phyloP scores from a whole-genome alignment of 2,797 vertebrate species.

The Alosa sapidissima region DNA sequence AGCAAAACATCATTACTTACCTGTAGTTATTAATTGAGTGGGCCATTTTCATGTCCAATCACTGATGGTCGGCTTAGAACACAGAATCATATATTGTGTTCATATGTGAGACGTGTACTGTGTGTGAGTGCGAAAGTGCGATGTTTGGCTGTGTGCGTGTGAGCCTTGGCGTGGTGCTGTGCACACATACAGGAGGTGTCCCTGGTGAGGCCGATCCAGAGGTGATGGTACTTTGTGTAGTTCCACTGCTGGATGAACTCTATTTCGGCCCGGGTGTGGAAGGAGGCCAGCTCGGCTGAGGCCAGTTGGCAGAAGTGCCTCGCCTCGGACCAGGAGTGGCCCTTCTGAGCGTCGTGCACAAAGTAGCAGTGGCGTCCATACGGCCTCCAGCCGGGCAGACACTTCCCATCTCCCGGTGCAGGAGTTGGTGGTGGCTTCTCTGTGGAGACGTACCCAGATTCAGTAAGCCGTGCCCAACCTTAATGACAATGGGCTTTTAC shows the following conservation, averaged over 20 bases:
- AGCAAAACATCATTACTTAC: background rate
- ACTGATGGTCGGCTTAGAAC: too few species aligned
- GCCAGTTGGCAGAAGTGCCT: conserved; percentile 61
- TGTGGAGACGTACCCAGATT: conserved; percentile 43
- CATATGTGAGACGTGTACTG: background rate
- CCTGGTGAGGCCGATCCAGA: conserved; percentile 78
- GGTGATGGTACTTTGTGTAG: conserved; percentile 66
- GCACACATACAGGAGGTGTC: conserved; percentile 68
- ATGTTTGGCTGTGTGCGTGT: background rate
- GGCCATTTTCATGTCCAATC: too few species aligned
- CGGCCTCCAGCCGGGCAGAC: conserved; percentile 45
- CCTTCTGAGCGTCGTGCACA: conserved; percentile 58
- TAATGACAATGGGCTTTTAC: background rate
- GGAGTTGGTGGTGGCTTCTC: conserved; percentile 71
- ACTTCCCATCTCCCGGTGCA: conserved; percentile 66
- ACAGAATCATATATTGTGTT: too few species aligned
- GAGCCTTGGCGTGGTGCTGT: background rate
- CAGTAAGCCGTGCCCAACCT: background rate
- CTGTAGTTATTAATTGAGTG: background rate
- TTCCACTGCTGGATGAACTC: conserved; percentile 73
- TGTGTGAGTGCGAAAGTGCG: background rate
- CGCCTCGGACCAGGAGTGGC: conserved; percentile 72
- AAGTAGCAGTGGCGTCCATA: conserved; percentile 72
- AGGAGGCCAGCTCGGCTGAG: conserved; percentile 65
- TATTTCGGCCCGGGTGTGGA: conserved; percentile 74